phyloP scores from a whole-genome alignment of 1,140 invertebrate species.

The Nymphalis io region DNA sequence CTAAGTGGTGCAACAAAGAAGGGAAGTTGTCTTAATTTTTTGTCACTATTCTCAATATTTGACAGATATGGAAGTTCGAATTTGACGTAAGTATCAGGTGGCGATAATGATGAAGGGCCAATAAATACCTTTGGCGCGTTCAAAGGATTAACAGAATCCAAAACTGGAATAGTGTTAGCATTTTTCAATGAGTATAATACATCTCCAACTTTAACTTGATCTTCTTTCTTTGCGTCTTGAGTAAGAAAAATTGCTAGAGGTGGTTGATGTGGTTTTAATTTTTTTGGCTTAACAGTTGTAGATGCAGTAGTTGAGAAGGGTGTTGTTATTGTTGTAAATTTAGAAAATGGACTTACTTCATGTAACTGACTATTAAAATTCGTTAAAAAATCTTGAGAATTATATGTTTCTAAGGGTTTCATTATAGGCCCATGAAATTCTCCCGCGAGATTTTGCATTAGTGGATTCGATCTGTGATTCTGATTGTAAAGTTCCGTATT shows the following conservation, averaged over 20 bases:
- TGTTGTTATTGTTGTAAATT: conserved; percentile 69
- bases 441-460: conserved; percentile 58
- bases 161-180: conserved; percentile 87
- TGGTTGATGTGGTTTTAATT: conserved; percentile 88
- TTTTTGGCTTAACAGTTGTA: conserved; percentile 80
- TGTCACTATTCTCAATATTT: conserved; percentile 86
- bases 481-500: conserved; percentile 64
- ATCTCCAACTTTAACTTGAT: conserved; percentile 83
- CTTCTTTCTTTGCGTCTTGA: conserved; percentile 73
- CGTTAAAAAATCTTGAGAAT: conserved; percentile 52
- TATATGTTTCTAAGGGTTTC: conserved; percentile 51
- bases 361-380: conserved; percentile 60
- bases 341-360: conserved; percentile 53
- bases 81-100: conserved; percentile 87
- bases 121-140: conserved; percentile 89
- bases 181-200: conserved; percentile 85
- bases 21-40: conserved; percentile 86
- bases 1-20: conserved; percentile 92
- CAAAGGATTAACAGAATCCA: conserved; percentile 85
- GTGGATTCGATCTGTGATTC: conserved; percentile 53
- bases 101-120: conserved; percentile 86
- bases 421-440: conserved; percentile 53
- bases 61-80: conserved; percentile 92
- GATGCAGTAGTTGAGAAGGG: conserved; percentile 72
- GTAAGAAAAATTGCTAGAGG: conserved; percentile 90